A percentile compares a stretch with the other conserved stretches of the same genome.
Evolutionary conservation across 2,797 vertebrate genomes (phyloP).

Genomic region (Hephaestus fuliginosus): DNA sequence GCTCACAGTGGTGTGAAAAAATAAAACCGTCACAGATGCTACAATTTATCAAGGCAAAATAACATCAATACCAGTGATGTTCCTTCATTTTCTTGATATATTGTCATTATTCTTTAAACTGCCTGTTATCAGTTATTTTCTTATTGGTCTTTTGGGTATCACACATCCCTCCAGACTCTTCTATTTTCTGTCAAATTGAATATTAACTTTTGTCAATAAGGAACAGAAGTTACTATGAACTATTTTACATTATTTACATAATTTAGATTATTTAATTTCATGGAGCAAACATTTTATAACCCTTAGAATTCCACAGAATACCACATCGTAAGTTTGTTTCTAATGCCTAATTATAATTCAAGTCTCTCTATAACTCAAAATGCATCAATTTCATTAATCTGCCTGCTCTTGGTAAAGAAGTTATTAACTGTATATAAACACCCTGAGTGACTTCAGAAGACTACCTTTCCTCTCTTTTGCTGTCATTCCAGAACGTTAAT

Average conservation of each 20-base stretch:
- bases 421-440: neutral
- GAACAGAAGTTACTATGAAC: neutral
- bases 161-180: neutral
- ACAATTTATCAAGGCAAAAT: neutral
- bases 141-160: neutral
- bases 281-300: neutral
- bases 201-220: neutral
- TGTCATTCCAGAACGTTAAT: neutral
- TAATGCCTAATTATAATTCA: neutral
- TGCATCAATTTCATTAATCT: neutral
- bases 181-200: neutral
- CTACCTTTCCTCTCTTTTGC: constrained; percentile 32
- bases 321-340: neutral
- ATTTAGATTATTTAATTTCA: too few species aligned
- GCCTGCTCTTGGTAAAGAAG: neutral
- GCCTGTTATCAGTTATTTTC: neutral
- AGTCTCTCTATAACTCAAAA: neutral
- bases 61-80: neutral
- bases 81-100: neutral
- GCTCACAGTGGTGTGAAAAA: neutral
- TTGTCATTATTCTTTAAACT: neutral
- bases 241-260: neutral
- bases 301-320: neutral
- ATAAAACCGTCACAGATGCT: neutral
- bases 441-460: neutral